phyloP scores from a whole-genome alignment of 2,113 vertebrate genomes.

The Gopherus evgoodei region DNA sequence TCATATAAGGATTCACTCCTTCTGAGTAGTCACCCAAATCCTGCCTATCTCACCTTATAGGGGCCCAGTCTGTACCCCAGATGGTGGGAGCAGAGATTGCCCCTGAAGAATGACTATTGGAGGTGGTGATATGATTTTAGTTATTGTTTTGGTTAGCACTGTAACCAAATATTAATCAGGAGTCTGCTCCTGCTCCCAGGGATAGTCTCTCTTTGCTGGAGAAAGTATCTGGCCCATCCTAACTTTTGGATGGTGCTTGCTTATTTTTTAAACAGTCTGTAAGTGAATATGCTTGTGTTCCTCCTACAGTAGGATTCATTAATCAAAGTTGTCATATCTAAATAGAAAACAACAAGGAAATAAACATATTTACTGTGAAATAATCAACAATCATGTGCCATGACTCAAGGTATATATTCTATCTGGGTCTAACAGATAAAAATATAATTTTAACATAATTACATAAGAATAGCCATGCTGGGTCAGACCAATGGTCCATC shows the following conservation, averaged over 20 bases:
- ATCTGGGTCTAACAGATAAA: not conserved
- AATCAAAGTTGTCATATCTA: slow-evolving; percentile 5
- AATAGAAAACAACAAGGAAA: not conserved
- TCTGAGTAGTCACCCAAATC: not conserved
- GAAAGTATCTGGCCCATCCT: not conserved
- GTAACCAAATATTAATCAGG: not conserved
- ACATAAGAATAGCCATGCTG: too few species aligned
- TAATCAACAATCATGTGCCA: slow-evolving; percentile 16
- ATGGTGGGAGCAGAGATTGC: not conserved
- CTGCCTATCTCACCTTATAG: not conserved
- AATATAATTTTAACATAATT: not conserved
- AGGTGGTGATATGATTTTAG: not conserved
- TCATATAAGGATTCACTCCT: not conserved
- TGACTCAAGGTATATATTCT: not conserved
- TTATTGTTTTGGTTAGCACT: not conserved
- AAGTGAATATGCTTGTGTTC: not conserved
- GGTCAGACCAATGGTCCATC: too few species aligned
- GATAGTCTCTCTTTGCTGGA: too few species aligned
- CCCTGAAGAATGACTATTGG: not conserved
- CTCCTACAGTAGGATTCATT: slow-evolving; percentile 1
- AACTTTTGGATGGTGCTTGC: not conserved
- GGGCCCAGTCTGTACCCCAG: not conserved
- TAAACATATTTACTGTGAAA: not conserved
- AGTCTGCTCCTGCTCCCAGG: not conserved
- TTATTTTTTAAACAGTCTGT: not conserved